Evolutionary conservation across 2,888 invertebrate genomes (phyloP).

Genomic region (Villa cingulata): DNA sequence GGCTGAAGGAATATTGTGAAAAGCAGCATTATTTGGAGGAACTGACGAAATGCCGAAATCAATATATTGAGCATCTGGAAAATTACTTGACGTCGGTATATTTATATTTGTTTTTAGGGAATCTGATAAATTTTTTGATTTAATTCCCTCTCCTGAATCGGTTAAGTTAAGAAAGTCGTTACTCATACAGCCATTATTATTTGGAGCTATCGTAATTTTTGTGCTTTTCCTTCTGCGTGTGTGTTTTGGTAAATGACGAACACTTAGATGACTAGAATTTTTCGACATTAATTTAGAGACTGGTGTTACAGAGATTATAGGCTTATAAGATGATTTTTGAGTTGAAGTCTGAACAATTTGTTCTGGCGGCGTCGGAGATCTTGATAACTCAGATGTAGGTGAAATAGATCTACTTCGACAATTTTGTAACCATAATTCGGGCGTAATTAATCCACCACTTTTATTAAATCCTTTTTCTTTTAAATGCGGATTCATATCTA

Average conservation of each 20-base stretch:
- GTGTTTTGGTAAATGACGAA: conserved; percentile 22
- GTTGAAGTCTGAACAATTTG: conserved; percentile 22
- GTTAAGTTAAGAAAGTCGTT: too few relatives aligned
- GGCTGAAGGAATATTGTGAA: too few relatives aligned
- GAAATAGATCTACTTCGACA: conserved; percentile 54
- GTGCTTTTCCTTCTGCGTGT: conserved; percentile 23
- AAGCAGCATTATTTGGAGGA: too few relatives aligned
- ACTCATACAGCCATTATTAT: too few relatives aligned
- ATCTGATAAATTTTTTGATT: too few relatives aligned
- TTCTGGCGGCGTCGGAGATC: conserved; percentile 37
- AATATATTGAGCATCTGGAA: too few relatives aligned
- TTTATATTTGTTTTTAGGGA: too few relatives aligned
- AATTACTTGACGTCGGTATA: too few relatives aligned
- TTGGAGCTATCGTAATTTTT: too few relatives aligned
- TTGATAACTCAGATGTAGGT: conserved; percentile 42
- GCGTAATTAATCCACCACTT: conserved; percentile 56
- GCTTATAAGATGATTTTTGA: conserved; percentile 39
- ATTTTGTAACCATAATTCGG: conserved; percentile 79
- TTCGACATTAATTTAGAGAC: conserved; percentile 48
- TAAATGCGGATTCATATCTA: conserved; percentile 70
- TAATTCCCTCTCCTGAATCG: too few relatives aligned
- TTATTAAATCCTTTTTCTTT: conserved; percentile 35
- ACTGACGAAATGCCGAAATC: too few relatives aligned
- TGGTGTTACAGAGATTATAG: conserved; percentile 51
- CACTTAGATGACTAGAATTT: conserved; percentile 16